Evolutionary conservation across 2,888 invertebrate species (phyloP).

Genomic region (Dermolepida albohirtum): DNA sequence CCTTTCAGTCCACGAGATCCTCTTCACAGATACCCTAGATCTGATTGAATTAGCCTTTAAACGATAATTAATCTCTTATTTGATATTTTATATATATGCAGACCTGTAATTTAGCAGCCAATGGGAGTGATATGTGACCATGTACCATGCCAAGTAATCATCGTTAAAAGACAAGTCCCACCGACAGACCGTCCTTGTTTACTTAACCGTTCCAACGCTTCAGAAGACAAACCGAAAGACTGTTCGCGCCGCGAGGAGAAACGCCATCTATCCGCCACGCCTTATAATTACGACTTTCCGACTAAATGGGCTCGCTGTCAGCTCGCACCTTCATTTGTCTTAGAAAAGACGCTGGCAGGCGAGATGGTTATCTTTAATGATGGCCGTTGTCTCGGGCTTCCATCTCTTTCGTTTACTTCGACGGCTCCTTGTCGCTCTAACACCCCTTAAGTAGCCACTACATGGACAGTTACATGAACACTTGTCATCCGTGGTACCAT

Average conservation of each 20-base stretch:
- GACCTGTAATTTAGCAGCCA: constrained; percentile 49
- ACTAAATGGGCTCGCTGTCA: constrained; percentile 67
- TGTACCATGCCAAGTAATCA: constrained; percentile 15
- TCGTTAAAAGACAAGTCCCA: constrained; percentile 8
- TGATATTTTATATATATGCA: constrained; percentile 37
- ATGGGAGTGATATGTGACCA: constrained; percentile 41
- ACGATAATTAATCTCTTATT: constrained; percentile 43
- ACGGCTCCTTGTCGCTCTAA: constrained; percentile 47
- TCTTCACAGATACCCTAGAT: constrained; percentile 6
- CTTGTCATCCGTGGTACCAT: constrained; percentile 58
- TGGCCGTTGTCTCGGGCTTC: constrained; percentile 51
- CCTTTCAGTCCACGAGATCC: too few species aligned
- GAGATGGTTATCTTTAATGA: constrained; percentile 65
- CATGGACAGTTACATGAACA: constrained; percentile 58
- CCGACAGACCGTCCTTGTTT: constrained; percentile 54
- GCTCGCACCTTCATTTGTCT: constrained; percentile 68
- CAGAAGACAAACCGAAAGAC: constrained; percentile 47
- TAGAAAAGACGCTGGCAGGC: constrained; percentile 59
- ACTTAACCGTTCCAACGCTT: constrained; percentile 55
- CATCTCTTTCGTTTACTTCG: constrained; percentile 52
- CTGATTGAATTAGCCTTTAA: constrained; percentile 41
- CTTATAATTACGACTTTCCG: constrained; percentile 68
- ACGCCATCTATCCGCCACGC: constrained; percentile 59
- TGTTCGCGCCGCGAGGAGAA: constrained; percentile 8
- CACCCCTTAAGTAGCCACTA: constrained; percentile 53